Base-by-base conservation (phyloP, 2,888 invertebrate genomes). In the Mesochorus sp. region DNA sequence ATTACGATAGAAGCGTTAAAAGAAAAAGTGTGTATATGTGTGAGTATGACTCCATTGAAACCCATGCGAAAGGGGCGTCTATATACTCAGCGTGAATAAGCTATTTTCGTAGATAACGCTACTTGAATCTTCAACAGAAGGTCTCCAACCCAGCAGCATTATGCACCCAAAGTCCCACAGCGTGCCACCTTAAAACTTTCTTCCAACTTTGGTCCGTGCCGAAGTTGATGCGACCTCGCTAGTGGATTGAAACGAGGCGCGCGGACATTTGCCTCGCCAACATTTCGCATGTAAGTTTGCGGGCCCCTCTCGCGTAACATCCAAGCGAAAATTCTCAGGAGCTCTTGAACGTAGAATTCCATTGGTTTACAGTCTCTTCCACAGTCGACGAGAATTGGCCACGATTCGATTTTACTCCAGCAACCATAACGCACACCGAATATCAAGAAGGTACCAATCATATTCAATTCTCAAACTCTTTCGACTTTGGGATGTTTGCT, bases 201-300 rank as follows among this genome's bases (percentile, higher is more conserved):
- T n/a, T n/a, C 24, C 6, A 19, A 75, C 66, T 53, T 61, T 42
- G 53, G 24, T 66, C 31, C 59, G 59, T 42, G 28, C 19, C 17
- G 34, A 47, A 76, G 51, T 67, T 67, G 66, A 59, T 61, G 62
- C 44, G 59, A 55, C 44, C 42, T 76, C 64, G 34, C 24, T 37
- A 8, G 19, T 3, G 37, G 59, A 71, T 51, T 81, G 80, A 81
- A 79, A 79, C 37, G n/a, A n/a, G n/a, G n/a, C n/a, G n/a, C n/a
- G 55, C 31, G 37, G 62, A 34, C 42, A 61, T 39, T 76, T 64
- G 34, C 47, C 21, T 28, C 37, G 28, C 59, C 24, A 42, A 14
- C 61, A 51, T 8, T 39, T 26, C 14, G 42, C 42, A 24, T 26
- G 21, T 42, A 34, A 51, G 67, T 64, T 68, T 71, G 71, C 64